These are phyloP conservation scores for Podocnemis expansa DNA, from an alignment of 2,113 vertebrate species.

Conservation along the genomic window DNA sequence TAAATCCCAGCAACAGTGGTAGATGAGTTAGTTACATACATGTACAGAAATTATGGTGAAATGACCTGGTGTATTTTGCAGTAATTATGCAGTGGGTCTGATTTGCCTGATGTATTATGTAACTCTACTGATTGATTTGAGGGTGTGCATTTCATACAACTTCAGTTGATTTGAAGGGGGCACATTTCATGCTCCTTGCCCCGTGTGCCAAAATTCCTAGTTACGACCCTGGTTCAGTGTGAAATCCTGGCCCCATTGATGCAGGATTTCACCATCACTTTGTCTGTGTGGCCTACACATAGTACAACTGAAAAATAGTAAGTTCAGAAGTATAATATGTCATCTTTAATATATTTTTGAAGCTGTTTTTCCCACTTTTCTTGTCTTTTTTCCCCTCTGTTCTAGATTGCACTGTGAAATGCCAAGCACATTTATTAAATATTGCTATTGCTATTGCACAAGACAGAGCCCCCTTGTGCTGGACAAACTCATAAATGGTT, in stretches of 20 bases:
- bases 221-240: neutral
- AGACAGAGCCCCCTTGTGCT: neutral
- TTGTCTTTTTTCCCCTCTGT: neutral
- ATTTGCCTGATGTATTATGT: too few species aligned
- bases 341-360: neutral
- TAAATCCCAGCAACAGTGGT: too few species aligned
- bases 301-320: neutral
- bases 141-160: too few species aligned
- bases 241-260: neutral
- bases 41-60: too few species aligned
- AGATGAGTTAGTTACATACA: too few species aligned
- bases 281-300: neutral
- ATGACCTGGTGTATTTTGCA: too few species aligned
- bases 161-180: too few species aligned
- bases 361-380: neutral
- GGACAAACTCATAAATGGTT: neutral
- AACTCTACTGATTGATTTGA: too few species aligned
- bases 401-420: neutral
- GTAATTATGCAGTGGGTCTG: too few species aligned
- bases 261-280: neutral
- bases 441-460: neutral
- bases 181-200: too few species aligned
- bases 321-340: neutral
- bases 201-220: too few species aligned
- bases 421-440: neutral